Base-by-base conservation (phyloP, 2,113 vertebrate genomes). In the Gobius niger region DNA sequence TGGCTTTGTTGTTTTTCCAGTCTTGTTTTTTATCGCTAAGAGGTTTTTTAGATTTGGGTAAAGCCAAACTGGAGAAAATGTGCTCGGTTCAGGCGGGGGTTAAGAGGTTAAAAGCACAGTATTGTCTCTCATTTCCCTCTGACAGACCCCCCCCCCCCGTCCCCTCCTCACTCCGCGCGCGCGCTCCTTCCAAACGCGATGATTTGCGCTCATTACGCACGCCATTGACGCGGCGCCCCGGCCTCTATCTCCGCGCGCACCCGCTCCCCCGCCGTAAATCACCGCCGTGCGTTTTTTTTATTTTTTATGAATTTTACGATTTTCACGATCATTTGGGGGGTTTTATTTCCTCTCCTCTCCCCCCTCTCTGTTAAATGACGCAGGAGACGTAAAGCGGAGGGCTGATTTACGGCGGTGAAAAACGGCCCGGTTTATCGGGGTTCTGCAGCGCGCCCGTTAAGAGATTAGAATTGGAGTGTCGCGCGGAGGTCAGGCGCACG, bases 381-480 rank as follows among this genome's bases (percentile, higher is more conserved):
- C 76, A 34, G 88, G 81, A 52, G 88, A 73, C 88, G 86, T 88
- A 85, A 83, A 79, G 47, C 64, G 67, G 73, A 59, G 70, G 85
- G 85, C 84, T 81, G 82, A 77, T 72, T 82, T 83, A 79, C 76
- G 80, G 72, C 76, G 77, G 80, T 90, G 88, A 54, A 62, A 78
- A 83, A 65, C 84, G 85, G 73, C 54, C 46, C 82, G 77, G 70
- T 89, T 87, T 90, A 90, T 94, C 92, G 82, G 65, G 79, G 70
- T 81, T 82, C 66, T 61, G 67, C 89, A 88, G 87, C 49, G 15
- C 67, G 34, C n/a, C 85, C 86, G 82, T 18, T 15, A 42, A 54
- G 59, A 81, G 65, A 87, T 92, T 91, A 87, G 75, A 82, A 74
- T 77, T 73, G 66, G 65, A 59, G 83, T 88, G 87, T 90, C 87